phyloP scores from a whole-genome alignment of 2,113 vertebrate species.

The Spermophilus dauricus region DNA sequence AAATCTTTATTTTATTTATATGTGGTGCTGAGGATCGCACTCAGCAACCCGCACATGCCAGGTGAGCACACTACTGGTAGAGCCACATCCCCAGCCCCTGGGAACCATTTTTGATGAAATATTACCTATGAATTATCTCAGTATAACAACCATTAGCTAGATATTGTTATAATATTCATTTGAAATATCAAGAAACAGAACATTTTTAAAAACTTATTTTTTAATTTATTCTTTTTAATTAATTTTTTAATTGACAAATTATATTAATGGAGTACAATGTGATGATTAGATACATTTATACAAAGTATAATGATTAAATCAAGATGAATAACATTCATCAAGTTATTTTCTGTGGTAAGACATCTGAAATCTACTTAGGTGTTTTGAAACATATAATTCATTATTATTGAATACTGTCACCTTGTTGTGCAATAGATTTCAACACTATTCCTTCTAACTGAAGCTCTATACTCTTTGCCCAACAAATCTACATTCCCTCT shows the following conservation, averaged over 20 bases:
- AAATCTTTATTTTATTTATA: too few species aligned
- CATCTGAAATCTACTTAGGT: not conserved
- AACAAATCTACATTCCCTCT: not conserved
- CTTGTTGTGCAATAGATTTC: not conserved
- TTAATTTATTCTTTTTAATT: not conserved
- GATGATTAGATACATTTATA: not conserved
- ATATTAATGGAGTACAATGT: not conserved
- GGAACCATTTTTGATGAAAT: not conserved
- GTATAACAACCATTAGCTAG: not conserved
- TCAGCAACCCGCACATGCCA: too few species aligned
- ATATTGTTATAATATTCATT: not conserved
- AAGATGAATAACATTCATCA: not conserved
- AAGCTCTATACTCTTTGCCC: not conserved
- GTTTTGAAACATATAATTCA: not conserved
- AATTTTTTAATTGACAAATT: not conserved
- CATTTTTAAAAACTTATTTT: not conserved
- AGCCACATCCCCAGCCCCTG: too few species aligned
- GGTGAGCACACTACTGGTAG: too few species aligned
- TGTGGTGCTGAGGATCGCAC: too few species aligned
- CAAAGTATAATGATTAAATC: not conserved
- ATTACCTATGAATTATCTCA: not conserved
- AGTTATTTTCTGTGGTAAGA: not conserved
- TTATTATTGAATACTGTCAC: not conserved
- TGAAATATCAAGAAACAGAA: not conserved
- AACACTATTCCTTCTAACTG: not conserved